These are phyloP conservation scores for Drosophila macrospina DNA, from an alignment of 2,888 invertebrate genomes.

Conservation along the genomic window DNA sequence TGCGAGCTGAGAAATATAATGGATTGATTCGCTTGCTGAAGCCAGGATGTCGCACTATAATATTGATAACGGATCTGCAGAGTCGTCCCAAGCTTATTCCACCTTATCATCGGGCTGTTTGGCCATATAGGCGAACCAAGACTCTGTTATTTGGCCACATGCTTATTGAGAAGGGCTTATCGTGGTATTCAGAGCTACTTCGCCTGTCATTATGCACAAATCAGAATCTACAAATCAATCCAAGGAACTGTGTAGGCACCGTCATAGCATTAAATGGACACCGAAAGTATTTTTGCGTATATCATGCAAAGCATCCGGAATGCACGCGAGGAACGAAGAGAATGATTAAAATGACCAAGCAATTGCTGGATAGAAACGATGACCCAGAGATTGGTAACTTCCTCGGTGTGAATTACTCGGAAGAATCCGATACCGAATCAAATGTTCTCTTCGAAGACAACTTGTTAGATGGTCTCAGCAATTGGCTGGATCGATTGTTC, in stretches of 20 bases:
- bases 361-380: slow-evolving; percentile 86
- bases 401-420: slow-evolving; percentile 91
- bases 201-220: slow-evolving; percentile 94
- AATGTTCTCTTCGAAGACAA: slow-evolving; percentile 89
- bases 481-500: slow-evolving; percentile 98
- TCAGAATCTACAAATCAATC: slow-evolving; percentile 94
- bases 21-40: slow-evolving; percentile 96
- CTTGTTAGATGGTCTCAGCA: slow-evolving; percentile 95
- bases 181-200: slow-evolving; percentile 96
- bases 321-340: slow-evolving; percentile 89
- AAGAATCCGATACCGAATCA: slow-evolving; percentile 87
- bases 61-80: slow-evolving; percentile 95
- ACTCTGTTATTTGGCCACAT: slow-evolving; percentile 97
- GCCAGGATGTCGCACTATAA: slow-evolving; percentile 97
- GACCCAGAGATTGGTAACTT: slow-evolving; percentile 94
- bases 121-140: slow-evolving; percentile 98
- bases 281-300: slow-evolving; percentile 99
- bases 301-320: slow-evolving; percentile 98
- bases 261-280: slow-evolving; percentile 98
- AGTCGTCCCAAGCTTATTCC: slow-evolving; percentile 94
- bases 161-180: slow-evolving; percentile 95
- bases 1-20: slow-evolving; percentile 97
- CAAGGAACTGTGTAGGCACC: slow-evolving; percentile 98
- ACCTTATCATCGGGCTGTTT: slow-evolving; percentile 96
- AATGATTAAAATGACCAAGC: slow-evolving; percentile 90